phyloP scores from a whole-genome alignment of 1,140 invertebrate species.

The Euura lappo region DNA sequence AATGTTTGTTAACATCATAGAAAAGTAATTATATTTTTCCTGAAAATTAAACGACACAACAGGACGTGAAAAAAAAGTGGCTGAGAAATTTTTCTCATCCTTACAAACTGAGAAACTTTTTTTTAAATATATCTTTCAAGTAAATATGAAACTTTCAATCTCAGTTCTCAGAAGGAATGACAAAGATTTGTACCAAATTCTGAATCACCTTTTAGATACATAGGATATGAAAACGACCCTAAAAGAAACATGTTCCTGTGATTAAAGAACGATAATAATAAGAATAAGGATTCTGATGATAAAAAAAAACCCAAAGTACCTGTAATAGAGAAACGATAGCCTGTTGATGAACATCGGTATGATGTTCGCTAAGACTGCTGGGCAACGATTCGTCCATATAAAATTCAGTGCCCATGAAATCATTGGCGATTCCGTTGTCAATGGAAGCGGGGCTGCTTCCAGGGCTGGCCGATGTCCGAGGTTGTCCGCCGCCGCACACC shows the following conservation, averaged over 20 bases:
- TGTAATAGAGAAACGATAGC: slow-evolving; percentile 70
- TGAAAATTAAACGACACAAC: too few relatives aligned
- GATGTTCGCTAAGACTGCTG: slow-evolving; percentile 68
- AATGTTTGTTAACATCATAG: too few relatives aligned
- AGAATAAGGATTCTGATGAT: neutral
- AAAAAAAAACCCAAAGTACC: slow-evolving; percentile 53
- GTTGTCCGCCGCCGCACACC: slow-evolving; percentile 46
- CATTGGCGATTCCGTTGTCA: slow-evolving; percentile 51
- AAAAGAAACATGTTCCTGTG: neutral
- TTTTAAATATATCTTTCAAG: too few relatives aligned
- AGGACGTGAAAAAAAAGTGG: too few relatives aligned
- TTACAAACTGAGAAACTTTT: too few relatives aligned
- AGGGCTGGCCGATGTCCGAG: slow-evolving; percentile 43
- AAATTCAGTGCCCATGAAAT: slow-evolving; percentile 81
- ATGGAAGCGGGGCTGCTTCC: slow-evolving; percentile 45
- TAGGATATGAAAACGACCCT: neutral
- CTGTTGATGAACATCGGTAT: slow-evolving; percentile 67
- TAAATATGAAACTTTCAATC: too few relatives aligned
- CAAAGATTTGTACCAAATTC: too few relatives aligned
- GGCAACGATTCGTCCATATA: slow-evolving; percentile 86
- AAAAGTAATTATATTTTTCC: too few relatives aligned
- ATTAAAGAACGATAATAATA: neutral
- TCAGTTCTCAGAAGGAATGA: too few relatives aligned
- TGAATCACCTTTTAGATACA: neutral
- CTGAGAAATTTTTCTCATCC: too few relatives aligned